A percentile compares a stretch with the other conserved stretches of the same genome.
phyloP scores from a whole-genome alignment of 2,888 invertebrate genomes.

The Eupithecia exiguata region DNA sequence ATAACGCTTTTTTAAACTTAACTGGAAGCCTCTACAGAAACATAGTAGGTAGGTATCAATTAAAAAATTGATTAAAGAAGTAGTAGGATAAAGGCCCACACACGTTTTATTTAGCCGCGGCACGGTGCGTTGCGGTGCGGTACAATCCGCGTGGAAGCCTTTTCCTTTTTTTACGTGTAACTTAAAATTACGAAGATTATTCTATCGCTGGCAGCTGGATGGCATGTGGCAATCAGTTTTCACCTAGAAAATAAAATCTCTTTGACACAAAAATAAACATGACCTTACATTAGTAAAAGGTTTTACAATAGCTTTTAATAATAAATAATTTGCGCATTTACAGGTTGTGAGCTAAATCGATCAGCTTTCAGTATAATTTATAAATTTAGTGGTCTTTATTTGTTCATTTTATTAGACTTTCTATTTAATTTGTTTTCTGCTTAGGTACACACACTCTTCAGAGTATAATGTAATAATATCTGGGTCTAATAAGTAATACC shows the following conservation, averaged over 20 bases:
- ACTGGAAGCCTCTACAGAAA: constrained; percentile 82
- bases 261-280: constrained; percentile 20
- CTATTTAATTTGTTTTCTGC: background rate
- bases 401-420: background rate
- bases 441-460: background rate
- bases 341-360: background rate
- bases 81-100: constrained; percentile 34
- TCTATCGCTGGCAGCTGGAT: constrained; percentile 57
- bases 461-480: background rate
- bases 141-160: constrained; percentile 15
- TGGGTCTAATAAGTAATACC: background rate
- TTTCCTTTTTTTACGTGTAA: constrained; percentile 39
- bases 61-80: constrained; percentile 48
- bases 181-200: constrained; percentile 40
- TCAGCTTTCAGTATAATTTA: background rate
- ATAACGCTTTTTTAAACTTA: constrained; percentile 77
- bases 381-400: background rate
- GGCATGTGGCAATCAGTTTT: constrained; percentile 70
- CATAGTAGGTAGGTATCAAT: constrained; percentile 54
- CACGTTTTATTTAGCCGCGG: constrained; percentile 9
- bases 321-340: background rate
- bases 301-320: background rate
- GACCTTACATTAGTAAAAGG: background rate
- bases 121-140: constrained; percentile 12
- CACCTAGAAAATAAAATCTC: constrained; percentile 71